These are phyloP conservation scores for Felis chaus DNA, from an alignment of 2,113 vertebrate species.

Conservation along the genomic window DNA sequence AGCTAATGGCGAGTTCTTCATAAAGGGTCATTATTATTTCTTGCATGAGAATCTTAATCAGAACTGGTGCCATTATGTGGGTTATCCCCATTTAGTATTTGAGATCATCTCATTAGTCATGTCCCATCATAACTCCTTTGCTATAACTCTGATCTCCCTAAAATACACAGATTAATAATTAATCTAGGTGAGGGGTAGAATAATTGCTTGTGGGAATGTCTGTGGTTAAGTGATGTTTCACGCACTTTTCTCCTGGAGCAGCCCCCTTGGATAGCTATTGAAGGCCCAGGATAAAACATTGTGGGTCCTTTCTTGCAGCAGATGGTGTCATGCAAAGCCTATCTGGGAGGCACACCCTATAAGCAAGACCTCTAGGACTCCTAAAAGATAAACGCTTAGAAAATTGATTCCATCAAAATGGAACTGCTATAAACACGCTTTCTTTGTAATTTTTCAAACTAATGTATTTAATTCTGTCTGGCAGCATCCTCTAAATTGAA, in stretches of 20 bases:
- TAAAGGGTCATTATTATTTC: background rate
- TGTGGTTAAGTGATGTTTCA: constrained; percentile 29
- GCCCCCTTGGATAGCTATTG: background rate
- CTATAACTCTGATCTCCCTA: constrained; percentile 13
- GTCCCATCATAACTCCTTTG: background rate
- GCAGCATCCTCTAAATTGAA: constrained; percentile 65
- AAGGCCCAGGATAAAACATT: background rate
- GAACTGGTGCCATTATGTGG: background rate
- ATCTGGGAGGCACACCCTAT: background rate
- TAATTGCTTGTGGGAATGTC: constrained; percentile 38
- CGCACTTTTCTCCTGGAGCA: background rate
- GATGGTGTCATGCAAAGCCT: background rate
- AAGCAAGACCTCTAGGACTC: constrained; percentile 25
- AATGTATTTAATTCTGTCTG: constrained; percentile 74
- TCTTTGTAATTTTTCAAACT: constrained; percentile 70
- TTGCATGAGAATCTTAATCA: background rate
- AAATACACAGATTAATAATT: constrained; percentile 32
- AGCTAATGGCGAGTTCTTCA: background rate
- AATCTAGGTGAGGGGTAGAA: background rate
- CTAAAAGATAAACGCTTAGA: constrained; percentile 57
- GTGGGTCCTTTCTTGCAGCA: background rate
- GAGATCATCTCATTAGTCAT: background rate
- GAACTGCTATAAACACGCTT: constrained; percentile 48
- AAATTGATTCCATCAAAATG: constrained; percentile 64
- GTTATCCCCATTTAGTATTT: background rate